Evolutionary conservation across 2,113 vertebrate genomes (phyloP), one percentile per base, ranked within the genome.

Genomic region (Xiphophorus maculatus): DNA sequence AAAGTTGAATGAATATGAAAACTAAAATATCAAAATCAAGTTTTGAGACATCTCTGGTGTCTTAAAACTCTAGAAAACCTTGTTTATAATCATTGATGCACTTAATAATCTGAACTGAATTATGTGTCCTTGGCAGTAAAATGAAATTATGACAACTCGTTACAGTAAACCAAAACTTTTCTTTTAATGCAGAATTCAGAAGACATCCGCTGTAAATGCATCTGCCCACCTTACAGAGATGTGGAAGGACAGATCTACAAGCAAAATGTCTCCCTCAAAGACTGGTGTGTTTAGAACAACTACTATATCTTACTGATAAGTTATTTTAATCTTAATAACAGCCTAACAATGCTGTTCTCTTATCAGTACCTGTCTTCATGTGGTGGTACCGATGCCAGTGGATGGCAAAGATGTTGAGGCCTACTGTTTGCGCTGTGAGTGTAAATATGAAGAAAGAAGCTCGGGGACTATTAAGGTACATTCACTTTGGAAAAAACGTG

Each of bases 401-500:
- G 95, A 95, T 10, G 97, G 97, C 9, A 95, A 96, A 28, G 98
- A 99, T 11, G 96, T 98, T 84, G 98, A 99, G 90, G 98, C 98
- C 0, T 99, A 99, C 82, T 99, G 98, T 92, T 93, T 99, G 79
- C 97, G 97, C 22, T 99, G 98, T 81, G 98, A 99, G 76, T 99
- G 98, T 93, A 99, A 98, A 93, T 99, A 98, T 65, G 98, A 99
- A 85, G 98, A 99, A 89, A 96, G 98, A 88, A 99, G 98, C 87
- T 98, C 98, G 8, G 95, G 96, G 80, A 99, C 97, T 0, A 99
- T 99, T 84, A 98, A 98, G 95, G 98, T 98, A 90, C 84, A 76
- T 40, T 30, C 3, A 69, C 5, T 5, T 32, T 69, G 1, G 35
- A 37, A 19, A 51, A 22, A 4, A 3, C 14, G 1, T 42, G 40